Evolutionary conservation across 2,888 invertebrate species (phyloP).

Genomic region (Protula sp.): DNA sequence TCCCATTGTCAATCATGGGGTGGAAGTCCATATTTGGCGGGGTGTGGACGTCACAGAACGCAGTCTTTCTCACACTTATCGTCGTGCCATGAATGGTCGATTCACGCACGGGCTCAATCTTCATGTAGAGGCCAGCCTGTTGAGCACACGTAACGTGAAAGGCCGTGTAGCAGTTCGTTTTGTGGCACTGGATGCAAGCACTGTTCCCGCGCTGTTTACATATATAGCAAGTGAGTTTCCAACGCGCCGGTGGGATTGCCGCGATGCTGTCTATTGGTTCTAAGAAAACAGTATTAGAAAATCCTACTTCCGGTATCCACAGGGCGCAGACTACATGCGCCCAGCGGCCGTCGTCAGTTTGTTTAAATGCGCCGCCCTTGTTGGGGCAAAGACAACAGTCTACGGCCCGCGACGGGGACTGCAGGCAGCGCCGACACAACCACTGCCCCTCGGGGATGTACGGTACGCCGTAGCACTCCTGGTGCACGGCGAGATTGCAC

Average conservation of each 20-base stretch:
- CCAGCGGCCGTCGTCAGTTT: slow-evolving; percentile 92
- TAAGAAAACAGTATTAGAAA: slow-evolving; percentile 89
- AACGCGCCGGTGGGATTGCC: slow-evolving; percentile 89
- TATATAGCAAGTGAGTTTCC: slow-evolving; percentile 94
- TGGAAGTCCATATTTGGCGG: slow-evolving; percentile 59
- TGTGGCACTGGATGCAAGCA: slow-evolving; percentile 97
- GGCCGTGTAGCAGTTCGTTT: slow-evolving; percentile 91
- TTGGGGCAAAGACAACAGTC: slow-evolving; percentile 98
- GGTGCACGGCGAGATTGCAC: slow-evolving; percentile 98
- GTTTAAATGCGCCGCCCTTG: slow-evolving; percentile 96
- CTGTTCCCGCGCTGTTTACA: slow-evolving; percentile 72
- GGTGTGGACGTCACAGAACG: slow-evolving; percentile 91
- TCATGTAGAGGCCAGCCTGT: slow-evolving; percentile 71
- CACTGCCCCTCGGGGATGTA: slow-evolving; percentile 97
- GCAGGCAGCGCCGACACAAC: slow-evolving; percentile 91
- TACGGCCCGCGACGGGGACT: slow-evolving; percentile 88
- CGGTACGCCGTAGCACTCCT: slow-evolving; percentile 95
- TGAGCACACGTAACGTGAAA: slow-evolving; percentile 99
- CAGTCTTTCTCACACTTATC: slow-evolving; percentile 74
- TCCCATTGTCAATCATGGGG: slow-evolving; percentile 33
- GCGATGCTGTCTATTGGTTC: slow-evolving; percentile 97
- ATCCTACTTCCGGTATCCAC: slow-evolving; percentile 94
- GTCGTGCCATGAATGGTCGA: slow-evolving; percentile 19
- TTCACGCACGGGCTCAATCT: slow-evolving; percentile 78
- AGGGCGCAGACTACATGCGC: slow-evolving; percentile 97